A percentile compares a stretch with the other conserved stretches of the same genome.
phyloP scores from a whole-genome alignment of 2,113 vertebrate species.

The Oryzias woworae region DNA sequence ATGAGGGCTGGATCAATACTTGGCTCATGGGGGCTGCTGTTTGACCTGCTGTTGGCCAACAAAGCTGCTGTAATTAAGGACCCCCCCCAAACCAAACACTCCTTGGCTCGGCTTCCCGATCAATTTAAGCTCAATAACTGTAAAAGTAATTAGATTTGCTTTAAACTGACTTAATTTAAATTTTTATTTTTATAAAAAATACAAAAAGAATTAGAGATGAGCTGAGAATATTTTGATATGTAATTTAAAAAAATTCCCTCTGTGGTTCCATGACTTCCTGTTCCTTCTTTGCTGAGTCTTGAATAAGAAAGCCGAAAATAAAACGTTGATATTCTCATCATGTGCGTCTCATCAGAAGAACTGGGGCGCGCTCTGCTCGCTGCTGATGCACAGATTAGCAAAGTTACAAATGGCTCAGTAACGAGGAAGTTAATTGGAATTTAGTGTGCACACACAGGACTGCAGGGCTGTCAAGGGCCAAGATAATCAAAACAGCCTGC shows the following conservation, averaged over 20 bases:
- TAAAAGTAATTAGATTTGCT: conserved; percentile 20
- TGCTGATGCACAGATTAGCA: conserved; percentile 50
- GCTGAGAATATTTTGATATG: too few species aligned
- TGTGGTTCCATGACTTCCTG: background rate
- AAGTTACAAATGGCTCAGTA: conserved; percentile 38
- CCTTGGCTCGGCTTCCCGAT: conserved; percentile 15
- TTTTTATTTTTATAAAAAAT: too few species aligned
- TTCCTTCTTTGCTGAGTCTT: background rate
- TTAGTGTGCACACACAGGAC: conserved; percentile 25
- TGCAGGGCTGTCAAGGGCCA: conserved; percentile 32
- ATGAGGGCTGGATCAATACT: conserved; percentile 68
- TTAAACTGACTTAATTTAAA: conserved; percentile 1
- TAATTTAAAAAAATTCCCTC: too few species aligned
- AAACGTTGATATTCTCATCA: conserved; percentile 46
- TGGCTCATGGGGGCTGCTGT: conserved; percentile 45
- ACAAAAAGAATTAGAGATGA: too few species aligned
- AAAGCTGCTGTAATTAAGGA: conserved; percentile 70
- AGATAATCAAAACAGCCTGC: conserved; percentile 51
- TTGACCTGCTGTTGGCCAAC: conserved; percentile 57
- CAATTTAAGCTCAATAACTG: conserved; percentile 7
- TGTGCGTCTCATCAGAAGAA: conserved; percentile 38
- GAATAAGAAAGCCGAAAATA: conserved; percentile 11
- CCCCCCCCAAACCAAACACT: conserved; percentile 34
- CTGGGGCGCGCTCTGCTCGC: conserved; percentile 13
- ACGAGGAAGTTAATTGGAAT: conserved; percentile 47